Evolutionary conservation across 2,113 vertebrate species (phyloP), one percentile per base, ranked within the genome.

Genomic region (Dipodomys merriami): DNA sequence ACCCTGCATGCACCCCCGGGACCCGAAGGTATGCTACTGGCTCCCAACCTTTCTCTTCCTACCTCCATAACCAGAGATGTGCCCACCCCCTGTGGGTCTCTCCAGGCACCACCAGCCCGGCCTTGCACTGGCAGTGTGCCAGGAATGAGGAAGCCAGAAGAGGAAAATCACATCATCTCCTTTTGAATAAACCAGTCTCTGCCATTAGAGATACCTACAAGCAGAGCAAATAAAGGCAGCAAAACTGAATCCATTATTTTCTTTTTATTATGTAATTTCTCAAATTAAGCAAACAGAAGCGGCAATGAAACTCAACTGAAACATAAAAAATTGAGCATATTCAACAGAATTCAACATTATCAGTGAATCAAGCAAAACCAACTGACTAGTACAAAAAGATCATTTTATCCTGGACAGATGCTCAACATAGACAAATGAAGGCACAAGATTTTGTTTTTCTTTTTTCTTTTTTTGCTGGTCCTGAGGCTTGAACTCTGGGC

Each of bases 191-290:
- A 77, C 2, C 10, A n/a, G 39, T 39, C 39, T 39, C 39, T 39
- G 39, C 5, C 5, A 5, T 39, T 11, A 60, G 72, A 86, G 15
- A 74, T 44, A 94, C 3, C 46, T 49, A 78, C 57, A 93, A 80
- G 71, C 20, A 81, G 7, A 95, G 23, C n/a, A 89, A 89, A 94
- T 30, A 62, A 33, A 91, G 16, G 30, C 64, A 93, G 80, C 46
- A 33, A 20, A 92, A 64, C 29, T 68, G 86, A 44, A 4, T 77
- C 76, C 27, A 13, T 74, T 74, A 35, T n/a, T 88, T 87, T 39
- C 22, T 49, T 88, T 96, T 95, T 96, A 95, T 96, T 96, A 71
- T 15, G 53, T 6, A 60, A 39, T 57, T 57, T 57, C 20, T 83
- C 53, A 13, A 91, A 88, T 65, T 60, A 88, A 39, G 44, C 65